These are phyloP conservation scores for Silurus asotus DNA, from an alignment of 2,113 vertebrate genomes.

Conservation along the genomic window DNA sequence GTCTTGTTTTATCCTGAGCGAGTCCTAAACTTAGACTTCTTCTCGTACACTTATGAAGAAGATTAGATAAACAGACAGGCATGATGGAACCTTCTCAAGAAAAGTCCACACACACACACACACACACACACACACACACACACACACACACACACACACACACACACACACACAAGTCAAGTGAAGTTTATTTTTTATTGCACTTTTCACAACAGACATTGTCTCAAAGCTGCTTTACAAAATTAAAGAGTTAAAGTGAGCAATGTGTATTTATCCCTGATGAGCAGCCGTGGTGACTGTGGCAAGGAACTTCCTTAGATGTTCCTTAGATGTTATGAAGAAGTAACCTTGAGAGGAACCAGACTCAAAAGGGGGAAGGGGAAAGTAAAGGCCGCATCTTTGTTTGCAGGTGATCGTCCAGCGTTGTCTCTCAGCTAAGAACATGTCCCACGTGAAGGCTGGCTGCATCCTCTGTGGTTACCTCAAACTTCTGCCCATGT, in stretches of 20 bases:
- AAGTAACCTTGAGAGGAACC: no score
- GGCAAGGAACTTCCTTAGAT: no score
- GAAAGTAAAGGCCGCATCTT: not conserved
- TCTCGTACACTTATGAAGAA: conserved; percentile 11
- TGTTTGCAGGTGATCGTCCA: conserved; percentile 90
- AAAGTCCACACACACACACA: conserved; percentile 8
- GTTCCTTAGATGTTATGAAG: no score
- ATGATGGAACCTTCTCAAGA: not conserved
- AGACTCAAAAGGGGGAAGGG: no score
- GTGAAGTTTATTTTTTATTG: no score
- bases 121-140: not conserved
- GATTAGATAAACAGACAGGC: conserved; percentile 14
- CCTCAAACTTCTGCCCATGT: conserved; percentile 94
- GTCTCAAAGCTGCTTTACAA: no score
- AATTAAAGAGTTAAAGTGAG: no score
- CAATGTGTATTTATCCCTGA: no score
- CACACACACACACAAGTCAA: not conserved
- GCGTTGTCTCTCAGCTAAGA: conserved; percentile 94
- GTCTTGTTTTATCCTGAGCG: conserved; percentile 11
- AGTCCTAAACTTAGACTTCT: conserved; percentile 39
- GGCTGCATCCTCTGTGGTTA: conserved; percentile 92
- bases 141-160: not conserved
- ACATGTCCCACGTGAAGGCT: conserved; percentile 92
- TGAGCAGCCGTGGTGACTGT: no score
- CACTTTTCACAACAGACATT: no score